phyloP scores from a whole-genome alignment of 2,888 invertebrate species.

The Eupithecia subfuscata region DNA sequence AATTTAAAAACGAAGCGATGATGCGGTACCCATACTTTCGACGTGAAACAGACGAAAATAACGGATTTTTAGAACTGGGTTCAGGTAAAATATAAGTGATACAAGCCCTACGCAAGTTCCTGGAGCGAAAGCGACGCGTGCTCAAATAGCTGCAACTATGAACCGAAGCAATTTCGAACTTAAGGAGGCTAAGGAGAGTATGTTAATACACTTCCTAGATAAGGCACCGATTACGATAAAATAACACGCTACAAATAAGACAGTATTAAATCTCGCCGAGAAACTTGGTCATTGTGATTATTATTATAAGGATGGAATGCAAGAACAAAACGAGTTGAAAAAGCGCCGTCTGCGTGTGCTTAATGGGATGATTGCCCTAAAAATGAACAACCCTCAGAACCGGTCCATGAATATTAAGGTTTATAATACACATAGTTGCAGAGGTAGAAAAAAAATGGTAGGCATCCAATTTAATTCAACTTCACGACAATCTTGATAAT shows the following conservation, averaged over 20 bases:
- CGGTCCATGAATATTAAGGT: constrained; percentile 30
- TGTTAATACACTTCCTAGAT: constrained; percentile 54
- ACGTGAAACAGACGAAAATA: background rate
- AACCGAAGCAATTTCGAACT: constrained; percentile 51
- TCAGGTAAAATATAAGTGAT: constrained; percentile 11
- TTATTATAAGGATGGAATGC: constrained; percentile 32
- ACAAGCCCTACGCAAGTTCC: constrained; percentile 45
- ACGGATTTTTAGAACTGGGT: background rate
- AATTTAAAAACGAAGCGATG: background rate
- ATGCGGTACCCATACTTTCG: background rate
- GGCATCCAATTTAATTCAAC: constrained; percentile 2
- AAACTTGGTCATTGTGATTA: constrained; percentile 40
- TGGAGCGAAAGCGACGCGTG: constrained; percentile 57
- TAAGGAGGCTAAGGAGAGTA: constrained; percentile 45
- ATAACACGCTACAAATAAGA: constrained; percentile 34
- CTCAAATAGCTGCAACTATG: constrained; percentile 52
- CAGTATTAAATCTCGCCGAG: constrained; percentile 36
- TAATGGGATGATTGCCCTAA: constrained; percentile 46
- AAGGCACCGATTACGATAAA: constrained; percentile 39
- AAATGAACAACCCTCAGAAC: constrained; percentile 39
- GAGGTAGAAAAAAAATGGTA: background rate
- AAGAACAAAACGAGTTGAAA: constrained; percentile 35
- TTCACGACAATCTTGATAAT: background rate
- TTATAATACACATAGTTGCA: constrained; percentile 14
- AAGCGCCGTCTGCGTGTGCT: constrained; percentile 37